phyloP scores from a whole-genome alignment of 92 coral and sea anemone species.

The Porites rus region DNA sequence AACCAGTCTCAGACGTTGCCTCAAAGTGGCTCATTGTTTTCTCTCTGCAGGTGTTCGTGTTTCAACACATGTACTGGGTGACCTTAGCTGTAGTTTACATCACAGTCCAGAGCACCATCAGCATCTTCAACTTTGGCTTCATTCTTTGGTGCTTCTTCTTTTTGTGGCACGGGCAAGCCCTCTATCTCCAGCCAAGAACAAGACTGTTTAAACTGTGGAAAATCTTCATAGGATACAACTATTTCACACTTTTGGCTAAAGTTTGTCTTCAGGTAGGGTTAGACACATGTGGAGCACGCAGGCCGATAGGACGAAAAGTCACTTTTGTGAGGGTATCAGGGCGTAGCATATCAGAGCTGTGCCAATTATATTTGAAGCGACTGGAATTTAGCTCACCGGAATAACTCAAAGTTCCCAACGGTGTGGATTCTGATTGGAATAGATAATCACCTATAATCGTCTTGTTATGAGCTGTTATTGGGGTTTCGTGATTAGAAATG shows the following conservation, averaged over 20 bases:
- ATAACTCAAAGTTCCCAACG: no score
- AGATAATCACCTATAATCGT: no score
- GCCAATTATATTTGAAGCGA: no score
- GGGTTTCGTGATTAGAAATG: no score
- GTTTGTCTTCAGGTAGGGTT: slow-evolving; percentile 93
- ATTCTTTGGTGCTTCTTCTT: slow-evolving; percentile 97
- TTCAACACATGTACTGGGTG: slow-evolving; percentile 99
- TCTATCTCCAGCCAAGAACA: slow-evolving; percentile 87
- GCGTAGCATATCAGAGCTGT: no score
- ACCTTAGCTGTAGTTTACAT: slow-evolving; percentile 97
- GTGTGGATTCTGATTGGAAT: no score
- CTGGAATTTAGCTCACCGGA: no score
- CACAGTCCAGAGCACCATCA: slow-evolving; percentile 97
- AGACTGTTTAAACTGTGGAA: slow-evolving; percentile 92
- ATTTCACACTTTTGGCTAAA: slow-evolving; percentile 89
- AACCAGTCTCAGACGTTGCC: no score
- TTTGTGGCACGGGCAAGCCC: slow-evolving; percentile 99
- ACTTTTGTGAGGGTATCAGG: no score
- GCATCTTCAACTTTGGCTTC: slow-evolving; percentile 98
- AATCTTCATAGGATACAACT: slow-evolving; percentile 93
- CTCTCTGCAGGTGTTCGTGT: slow-evolving; percentile 73
- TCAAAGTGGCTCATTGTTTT: background rate
- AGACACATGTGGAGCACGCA: background rate
- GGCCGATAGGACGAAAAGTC: no score
- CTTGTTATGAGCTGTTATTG: no score